Base-by-base conservation (phyloP, 23 tunicate species). In the Ciona savignyi region DNA sequence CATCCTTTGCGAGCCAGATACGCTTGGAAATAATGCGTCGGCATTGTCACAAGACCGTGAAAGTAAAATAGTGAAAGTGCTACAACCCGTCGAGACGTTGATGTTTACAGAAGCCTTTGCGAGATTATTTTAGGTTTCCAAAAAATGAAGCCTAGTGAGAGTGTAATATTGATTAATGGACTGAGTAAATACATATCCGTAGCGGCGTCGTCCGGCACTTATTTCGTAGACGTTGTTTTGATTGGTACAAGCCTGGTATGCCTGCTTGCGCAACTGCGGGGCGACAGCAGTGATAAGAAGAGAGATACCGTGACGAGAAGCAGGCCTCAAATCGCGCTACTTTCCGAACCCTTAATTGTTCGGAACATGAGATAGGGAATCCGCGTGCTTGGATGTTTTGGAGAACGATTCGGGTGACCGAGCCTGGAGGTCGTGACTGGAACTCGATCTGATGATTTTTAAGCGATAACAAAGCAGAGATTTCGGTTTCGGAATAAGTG, bases 281-380 rank as follows among this genome's bases (percentile, higher is more conserved):
- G 56, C 56, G 56, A 42, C 56, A 42, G 56, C 56, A 42, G 15
- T 15, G 56, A 42, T 42, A 42, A 42, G 56, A 42, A 42, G 15
- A 15, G 56, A 42, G 56, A 42, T 42, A 42, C 56, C 56, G 56
- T 42, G 56, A 42, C 56, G 56, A 42, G 56, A 42, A 42, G 11
- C 56, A 42, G 56, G 56, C 56, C 56, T 42, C 56, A 15, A 42
- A 6, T 15, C 56, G 56, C 15, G 56, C 56, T 42, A 42, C 56
- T 42, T 42, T 42, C 56, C 56, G 56, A 15, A 15, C 9, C 56
- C 56, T 42, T 42, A 42, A 42, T 42, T 42, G 56, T 42, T 42
- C 56, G n/a, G 56, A 42, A 42, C 56, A 42, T 42, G 56, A 42
- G 56, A 42, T 42, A 42, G 56, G 56, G 56, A 42, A 42, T 42